Conservation (phyloP, 2,888 invertebrate species). For the Thalpophila matura region DNA sequence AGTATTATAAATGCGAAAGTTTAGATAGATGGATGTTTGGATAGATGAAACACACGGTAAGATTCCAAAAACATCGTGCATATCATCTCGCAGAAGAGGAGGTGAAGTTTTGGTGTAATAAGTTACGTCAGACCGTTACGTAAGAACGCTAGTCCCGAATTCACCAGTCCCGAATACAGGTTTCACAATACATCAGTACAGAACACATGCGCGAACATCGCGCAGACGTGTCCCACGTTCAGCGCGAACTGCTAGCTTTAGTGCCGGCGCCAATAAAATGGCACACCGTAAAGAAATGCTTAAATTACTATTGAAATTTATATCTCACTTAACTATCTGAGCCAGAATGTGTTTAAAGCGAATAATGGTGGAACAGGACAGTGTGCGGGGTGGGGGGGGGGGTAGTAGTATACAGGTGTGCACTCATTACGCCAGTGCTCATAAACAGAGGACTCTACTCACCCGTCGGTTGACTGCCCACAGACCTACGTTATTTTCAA, state of each 20-base stretch:
- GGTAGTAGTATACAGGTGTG: constrained; percentile 39
- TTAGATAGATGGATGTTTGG: too few species aligned
- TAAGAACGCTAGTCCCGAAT: neutral
- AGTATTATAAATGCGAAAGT: too few species aligned
- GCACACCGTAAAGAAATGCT: constrained; percentile 21
- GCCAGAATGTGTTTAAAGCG: constrained; percentile 34
- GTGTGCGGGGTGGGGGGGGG: neutral
- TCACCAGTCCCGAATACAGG: neutral
- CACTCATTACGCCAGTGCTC: constrained; percentile 36
- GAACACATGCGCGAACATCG: neutral
- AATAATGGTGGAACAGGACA: constrained; percentile 13
- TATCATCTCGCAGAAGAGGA: too few species aligned
- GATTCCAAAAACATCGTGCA: too few species aligned
- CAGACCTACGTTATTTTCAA: constrained; percentile 18
- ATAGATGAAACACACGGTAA: too few species aligned
- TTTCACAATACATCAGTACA: neutral
- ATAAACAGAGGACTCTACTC: constrained; percentile 32
- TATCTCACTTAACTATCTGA: constrained; percentile 42
- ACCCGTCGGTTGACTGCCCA: constrained; percentile 24
- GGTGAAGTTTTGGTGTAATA: neutral
- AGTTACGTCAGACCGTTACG: neutral
- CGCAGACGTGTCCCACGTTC: constrained; percentile 1
- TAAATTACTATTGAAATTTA: constrained; percentile 53
- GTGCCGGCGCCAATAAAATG: constrained; percentile 16
- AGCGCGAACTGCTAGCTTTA: neutral